A percentile compares a stretch with the other conserved stretches of the same genome.
Conservation (phyloP, 1,140 invertebrate genomes). For the Diabrotica undecimpunctata region DNA sequence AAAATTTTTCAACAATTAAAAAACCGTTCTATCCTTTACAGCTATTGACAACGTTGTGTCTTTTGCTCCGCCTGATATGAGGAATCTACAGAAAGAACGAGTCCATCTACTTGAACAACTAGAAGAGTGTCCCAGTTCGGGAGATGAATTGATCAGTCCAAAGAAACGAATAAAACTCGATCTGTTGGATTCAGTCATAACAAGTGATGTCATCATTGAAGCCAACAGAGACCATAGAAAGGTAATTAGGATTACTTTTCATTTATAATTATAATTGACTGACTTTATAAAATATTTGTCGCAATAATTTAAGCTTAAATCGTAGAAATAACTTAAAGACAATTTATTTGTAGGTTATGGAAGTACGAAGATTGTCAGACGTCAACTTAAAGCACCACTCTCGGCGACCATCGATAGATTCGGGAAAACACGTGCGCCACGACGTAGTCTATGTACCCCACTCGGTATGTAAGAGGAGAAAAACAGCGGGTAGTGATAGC, state of each 20-base stretch:
- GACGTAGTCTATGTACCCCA: conserved; percentile 40
- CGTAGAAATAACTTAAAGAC: no score
- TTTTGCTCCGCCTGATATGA: conserved; percentile 55
- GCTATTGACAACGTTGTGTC: conserved; percentile 22
- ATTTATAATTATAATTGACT: not conserved
- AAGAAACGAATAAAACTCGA: conserved; percentile 65
- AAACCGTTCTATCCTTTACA: no score
- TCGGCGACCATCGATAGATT: conserved; percentile 52
- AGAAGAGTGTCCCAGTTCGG: conserved; percentile 69
- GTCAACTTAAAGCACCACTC: conserved; percentile 51
- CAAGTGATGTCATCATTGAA: conserved; percentile 44
- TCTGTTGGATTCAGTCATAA: conserved; percentile 49
- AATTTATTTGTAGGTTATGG: conserved; percentile 45
- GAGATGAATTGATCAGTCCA: conserved; percentile 62
- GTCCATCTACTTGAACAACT: conserved; percentile 67
- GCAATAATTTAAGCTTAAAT: no score
- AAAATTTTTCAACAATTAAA: no score
- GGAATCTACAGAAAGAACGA: conserved; percentile 67
- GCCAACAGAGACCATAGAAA: conserved; percentile 52
- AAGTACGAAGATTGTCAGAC: conserved; percentile 54
- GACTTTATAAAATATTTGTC: no score
- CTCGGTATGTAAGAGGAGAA: conserved; percentile 47
- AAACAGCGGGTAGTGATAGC: conserved; percentile 46
- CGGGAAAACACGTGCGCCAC: conserved; percentile 38
- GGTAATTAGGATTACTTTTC: conserved; percentile 14